phyloP scores from a whole-genome alignment of 2,797 vertebrate genomes.

The Delichon dasypus region DNA sequence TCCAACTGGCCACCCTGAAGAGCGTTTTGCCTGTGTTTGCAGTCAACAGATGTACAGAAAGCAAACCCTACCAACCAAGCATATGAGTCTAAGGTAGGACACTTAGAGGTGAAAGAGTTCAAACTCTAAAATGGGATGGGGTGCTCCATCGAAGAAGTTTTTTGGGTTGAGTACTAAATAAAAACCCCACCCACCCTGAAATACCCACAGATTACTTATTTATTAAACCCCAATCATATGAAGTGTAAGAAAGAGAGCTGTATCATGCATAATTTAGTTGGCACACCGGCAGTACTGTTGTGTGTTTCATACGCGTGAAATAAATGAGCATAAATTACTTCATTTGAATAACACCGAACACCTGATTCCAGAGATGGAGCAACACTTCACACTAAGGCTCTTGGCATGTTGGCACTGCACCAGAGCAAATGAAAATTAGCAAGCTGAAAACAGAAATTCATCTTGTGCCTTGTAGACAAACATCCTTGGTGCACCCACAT shows the following conservation, averaged over 20 bases:
- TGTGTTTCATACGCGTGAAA: background rate
- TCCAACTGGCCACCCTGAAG: conserved; percentile 1
- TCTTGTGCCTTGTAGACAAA: background rate
- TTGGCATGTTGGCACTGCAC: background rate
- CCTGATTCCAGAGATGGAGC: conserved; percentile 24
- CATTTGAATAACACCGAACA: conserved; percentile 41
- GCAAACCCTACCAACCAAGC: background rate
- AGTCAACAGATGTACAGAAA: background rate
- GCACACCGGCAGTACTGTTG: background rate
- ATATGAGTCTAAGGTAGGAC: background rate
- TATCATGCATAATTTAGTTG: conserved; percentile 31
- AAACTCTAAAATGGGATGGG: background rate
- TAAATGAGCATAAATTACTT: conserved; percentile 57
- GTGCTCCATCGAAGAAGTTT: background rate
- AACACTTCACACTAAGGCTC: conserved; percentile 21
- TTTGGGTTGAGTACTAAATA: background rate
- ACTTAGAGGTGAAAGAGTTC: background rate
- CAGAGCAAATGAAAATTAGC: conserved; percentile 22
- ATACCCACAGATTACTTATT: background rate
- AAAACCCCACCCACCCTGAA: background rate
- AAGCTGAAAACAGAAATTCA: conserved; percentile 11
- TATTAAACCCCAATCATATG: background rate
- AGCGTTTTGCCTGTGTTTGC: background rate
- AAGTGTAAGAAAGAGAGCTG: background rate
- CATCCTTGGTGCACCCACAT: background rate